Evolutionary conservation across 2,113 vertebrate species (phyloP).

Genomic region (Anas platyrhynchos): DNA sequence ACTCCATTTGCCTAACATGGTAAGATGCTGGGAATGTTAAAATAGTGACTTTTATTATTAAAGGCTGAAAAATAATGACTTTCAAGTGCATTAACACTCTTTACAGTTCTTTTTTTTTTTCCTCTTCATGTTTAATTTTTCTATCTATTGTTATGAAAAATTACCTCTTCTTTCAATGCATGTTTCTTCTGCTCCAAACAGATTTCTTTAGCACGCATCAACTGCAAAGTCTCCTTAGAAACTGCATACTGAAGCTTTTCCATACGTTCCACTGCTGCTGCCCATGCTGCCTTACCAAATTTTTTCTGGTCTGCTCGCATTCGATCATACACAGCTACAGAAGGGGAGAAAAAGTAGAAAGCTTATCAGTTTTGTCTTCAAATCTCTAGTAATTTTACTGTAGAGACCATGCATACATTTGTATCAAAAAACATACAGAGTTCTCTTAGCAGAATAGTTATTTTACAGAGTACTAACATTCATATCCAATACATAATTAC

Average conservation of each 20-base stretch:
- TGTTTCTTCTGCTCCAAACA: constrained; percentile 97
- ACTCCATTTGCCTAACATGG: neutral
- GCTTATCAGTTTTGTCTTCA: neutral
- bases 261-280: constrained; percentile 92
- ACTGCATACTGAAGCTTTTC: constrained; percentile 93
- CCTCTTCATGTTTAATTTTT: neutral
- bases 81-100: neutral
- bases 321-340: constrained; percentile 89
- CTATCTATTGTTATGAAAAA: neutral
- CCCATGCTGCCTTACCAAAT: constrained; percentile 95
- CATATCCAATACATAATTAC: neutral
- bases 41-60: neutral
- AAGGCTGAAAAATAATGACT: neutral
- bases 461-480: neutral
- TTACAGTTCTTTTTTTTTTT: neutral
- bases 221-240: constrained; percentile 95
- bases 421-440: neutral
- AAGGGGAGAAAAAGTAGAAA: neutral
- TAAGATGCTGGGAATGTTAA: neutral
- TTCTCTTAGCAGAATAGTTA: neutral
- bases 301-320: constrained; percentile 96
- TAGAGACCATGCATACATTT: neutral
- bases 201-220: constrained; percentile 98
- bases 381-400: neutral
- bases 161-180: constrained; percentile 92